Base-by-base conservation (phyloP, 2,888 invertebrate species). In the Stenichneumon culpator region DNA sequence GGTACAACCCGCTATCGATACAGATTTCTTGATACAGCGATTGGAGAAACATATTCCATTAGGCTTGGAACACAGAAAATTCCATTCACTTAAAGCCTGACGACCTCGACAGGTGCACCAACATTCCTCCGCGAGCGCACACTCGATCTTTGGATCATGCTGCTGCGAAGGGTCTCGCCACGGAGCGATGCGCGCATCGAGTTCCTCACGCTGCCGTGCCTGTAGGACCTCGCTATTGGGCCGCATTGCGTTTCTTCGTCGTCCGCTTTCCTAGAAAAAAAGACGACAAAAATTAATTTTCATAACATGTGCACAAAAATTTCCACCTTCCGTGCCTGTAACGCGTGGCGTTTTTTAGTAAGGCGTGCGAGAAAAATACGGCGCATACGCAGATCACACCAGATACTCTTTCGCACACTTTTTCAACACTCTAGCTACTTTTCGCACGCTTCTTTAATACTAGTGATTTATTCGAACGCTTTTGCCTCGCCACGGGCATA, bases 131-230 rank as follows among this genome's bases (percentile, higher is more conserved):
- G 94, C 11, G 95, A 95, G 86, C 95, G 93, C 14, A 95, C 91
- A 60, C 95, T 95, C 19, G 95, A 94, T 84, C 95, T 93, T 79
- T 95, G 95, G 81, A 94, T 92, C 92, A 94, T 94, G 83, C 95
- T 95, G 81, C 96, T 96, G 4, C 96, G 96, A 75, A 96, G 94
- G 2, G 95, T 94, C 92, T 96, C 97, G 0, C 96, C 97, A 19
- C 96, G 95, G 25, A 96, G 95, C 0, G 96, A 95, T 0, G 96
- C 96, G 78, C 95, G 94, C 83, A 96, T 94, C 1, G 96, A 96
- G 70, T 95, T 95, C 74, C 95, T 93, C 44, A 93, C 89, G 54
- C 94, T 92, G 50, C 90, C 90, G 25, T 94, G 93, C 0, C 94
- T 93, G 44, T 91, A 90, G 0, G 92, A 89, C 32, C 92, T 87